These are phyloP conservation scores for Lethrus apterus DNA, from an alignment of 1,140 invertebrate species.

Conservation along the genomic window DNA sequence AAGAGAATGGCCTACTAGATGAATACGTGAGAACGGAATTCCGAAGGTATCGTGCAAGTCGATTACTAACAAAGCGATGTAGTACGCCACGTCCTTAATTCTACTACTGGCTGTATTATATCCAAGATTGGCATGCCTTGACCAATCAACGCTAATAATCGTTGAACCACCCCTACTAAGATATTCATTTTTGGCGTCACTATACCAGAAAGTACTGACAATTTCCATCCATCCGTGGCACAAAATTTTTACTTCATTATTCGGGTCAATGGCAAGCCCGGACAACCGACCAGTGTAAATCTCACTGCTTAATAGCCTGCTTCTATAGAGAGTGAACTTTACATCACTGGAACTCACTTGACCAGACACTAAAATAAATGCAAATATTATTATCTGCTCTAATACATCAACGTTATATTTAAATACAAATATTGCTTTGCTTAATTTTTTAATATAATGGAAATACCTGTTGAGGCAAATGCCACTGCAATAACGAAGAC, in stretches of 20 bases:
- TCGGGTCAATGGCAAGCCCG: background rate
- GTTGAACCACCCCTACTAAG: background rate
- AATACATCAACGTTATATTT: too few relatives aligned
- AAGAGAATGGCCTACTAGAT: background rate
- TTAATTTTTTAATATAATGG: too few relatives aligned
- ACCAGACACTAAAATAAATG: too few relatives aligned
- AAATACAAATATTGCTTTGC: too few relatives aligned
- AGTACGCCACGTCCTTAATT: background rate
- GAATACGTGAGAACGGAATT: background rate
- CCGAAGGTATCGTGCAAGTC: background rate
- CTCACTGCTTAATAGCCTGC: too few relatives aligned
- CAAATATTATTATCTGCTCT: too few relatives aligned
- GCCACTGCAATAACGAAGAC: too few relatives aligned
- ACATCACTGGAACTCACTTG: too few relatives aligned
- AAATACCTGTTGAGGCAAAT: too few relatives aligned
- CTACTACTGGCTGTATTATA: constrained; percentile 1
- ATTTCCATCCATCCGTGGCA: constrained; percentile 5
- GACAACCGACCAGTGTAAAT: too few relatives aligned
- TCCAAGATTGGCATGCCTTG: background rate
- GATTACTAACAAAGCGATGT: background rate
- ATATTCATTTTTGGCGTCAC: background rate
- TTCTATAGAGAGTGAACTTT: too few relatives aligned
- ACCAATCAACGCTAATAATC: constrained; percentile 12
- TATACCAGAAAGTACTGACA: background rate
- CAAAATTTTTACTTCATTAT: constrained; percentile 4